Percentiles rank a stretch among this genome's conserved stretches.
phyloP scores from a whole-genome alignment of 2,113 vertebrate genomes.

The Leucopsar rothschildi region DNA sequence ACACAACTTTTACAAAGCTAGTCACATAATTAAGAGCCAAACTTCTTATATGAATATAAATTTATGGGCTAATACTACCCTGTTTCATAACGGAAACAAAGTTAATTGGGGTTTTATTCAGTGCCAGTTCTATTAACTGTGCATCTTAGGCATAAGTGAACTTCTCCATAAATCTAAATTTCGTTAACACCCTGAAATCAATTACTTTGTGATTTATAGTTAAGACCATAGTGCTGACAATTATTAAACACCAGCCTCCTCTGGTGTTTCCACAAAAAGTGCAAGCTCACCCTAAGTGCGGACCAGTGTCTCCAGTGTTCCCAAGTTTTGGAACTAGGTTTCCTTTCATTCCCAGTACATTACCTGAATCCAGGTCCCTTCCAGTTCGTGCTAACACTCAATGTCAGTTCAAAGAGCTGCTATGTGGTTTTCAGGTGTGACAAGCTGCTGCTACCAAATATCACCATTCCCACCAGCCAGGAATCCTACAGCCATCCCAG shows the following conservation, averaged over 20 bases:
- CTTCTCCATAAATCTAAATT: slow-evolving; percentile 23
- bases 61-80: background rate
- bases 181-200: background rate
- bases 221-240: background rate
- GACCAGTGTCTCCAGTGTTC: background rate
- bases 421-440: background rate
- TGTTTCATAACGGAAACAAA: slow-evolving; percentile 10
- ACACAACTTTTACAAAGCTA: background rate
- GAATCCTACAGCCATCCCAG: background rate
- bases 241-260: background rate
- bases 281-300: background rate
- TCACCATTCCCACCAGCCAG: background rate
- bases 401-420: background rate
- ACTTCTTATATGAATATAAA: background rate
- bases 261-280: background rate
- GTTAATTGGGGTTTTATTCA: background rate
- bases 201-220: slow-evolving; percentile 44
- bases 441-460: background rate
- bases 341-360: background rate
- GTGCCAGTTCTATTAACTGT: background rate
- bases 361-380: background rate
- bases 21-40: background rate
- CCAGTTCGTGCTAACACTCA: background rate
- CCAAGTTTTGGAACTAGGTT: background rate
- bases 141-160: background rate